These are phyloP conservation scores for Callorhinus ursinus DNA, from an alignment of 2,113 vertebrate genomes.

Conservation along the genomic window DNA sequence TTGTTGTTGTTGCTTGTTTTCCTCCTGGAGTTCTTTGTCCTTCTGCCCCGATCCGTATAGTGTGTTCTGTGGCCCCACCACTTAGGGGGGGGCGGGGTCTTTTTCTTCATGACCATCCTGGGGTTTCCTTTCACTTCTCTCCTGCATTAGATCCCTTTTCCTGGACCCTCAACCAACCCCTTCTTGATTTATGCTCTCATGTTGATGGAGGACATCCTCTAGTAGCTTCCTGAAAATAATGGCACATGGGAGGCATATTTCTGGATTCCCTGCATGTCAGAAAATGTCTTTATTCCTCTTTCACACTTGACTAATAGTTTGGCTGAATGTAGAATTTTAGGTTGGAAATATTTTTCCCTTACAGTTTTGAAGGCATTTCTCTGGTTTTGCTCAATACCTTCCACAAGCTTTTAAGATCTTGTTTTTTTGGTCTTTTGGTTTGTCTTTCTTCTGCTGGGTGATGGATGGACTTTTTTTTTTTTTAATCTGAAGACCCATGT, in stretches of 20 bases:
- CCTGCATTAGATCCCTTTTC: neutral
- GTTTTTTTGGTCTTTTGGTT: neutral
- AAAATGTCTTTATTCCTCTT: neutral
- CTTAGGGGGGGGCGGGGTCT: no score
- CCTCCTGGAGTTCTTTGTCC: neutral
- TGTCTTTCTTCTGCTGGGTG: neutral
- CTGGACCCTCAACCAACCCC: accelerated
- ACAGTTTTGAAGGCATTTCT: neutral
- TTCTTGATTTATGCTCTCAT: neutral
- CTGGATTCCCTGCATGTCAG: neutral
- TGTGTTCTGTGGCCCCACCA: no score
- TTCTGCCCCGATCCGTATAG: neutral
- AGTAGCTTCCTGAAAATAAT: neutral
- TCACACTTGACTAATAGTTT: neutral
- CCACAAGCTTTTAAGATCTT: neutral
- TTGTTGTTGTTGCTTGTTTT: neutral
- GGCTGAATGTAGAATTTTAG: neutral
- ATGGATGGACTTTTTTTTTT: neutral
- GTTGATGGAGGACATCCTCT: neutral
- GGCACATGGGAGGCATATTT: neutral
- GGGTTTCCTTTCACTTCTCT: neutral
- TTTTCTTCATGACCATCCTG: neutral
- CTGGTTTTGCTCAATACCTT: neutral
- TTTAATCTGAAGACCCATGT: neutral
- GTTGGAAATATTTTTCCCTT: neutral